Evolutionary conservation across 2,888 invertebrate genomes (phyloP).

Genomic region (Lottia scabra): DNA sequence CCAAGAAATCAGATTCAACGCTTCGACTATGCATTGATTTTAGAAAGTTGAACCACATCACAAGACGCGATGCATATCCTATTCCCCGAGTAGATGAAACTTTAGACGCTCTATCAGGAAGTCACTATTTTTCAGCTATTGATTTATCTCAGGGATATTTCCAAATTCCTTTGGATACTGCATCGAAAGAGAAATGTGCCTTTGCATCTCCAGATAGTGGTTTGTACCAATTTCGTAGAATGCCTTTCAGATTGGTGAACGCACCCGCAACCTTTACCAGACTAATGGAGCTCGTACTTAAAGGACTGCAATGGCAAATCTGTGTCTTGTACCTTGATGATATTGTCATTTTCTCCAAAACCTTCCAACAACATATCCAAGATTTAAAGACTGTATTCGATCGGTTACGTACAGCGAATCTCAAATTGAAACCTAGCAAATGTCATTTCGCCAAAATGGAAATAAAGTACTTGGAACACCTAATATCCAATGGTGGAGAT

Average conservation of each 20-base stretch:
- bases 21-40: neutral
- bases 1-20: neutral
- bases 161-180: neutral
- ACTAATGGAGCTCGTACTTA: neutral
- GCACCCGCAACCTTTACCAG: neutral
- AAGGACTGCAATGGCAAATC: neutral
- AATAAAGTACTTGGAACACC: conserved; percentile 14
- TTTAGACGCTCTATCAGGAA: neutral
- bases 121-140: neutral
- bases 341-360: neutral
- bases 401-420: neutral
- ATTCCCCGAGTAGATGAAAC: neutral
- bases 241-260: neutral
- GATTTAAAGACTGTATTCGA: neutral
- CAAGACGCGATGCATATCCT: neutral
- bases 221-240: neutral
- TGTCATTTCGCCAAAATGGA: conserved; percentile 12
- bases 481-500: neutral
- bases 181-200: neutral
- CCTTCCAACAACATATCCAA: neutral
- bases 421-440: neutral
- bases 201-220: neutral
- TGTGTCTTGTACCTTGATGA: neutral
- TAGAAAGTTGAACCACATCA: neutral
- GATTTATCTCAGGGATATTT: conserved; percentile 1